Evolutionary conservation across 1,140 invertebrate species (phyloP).

Genomic region (Atopsyche davidsoni): DNA sequence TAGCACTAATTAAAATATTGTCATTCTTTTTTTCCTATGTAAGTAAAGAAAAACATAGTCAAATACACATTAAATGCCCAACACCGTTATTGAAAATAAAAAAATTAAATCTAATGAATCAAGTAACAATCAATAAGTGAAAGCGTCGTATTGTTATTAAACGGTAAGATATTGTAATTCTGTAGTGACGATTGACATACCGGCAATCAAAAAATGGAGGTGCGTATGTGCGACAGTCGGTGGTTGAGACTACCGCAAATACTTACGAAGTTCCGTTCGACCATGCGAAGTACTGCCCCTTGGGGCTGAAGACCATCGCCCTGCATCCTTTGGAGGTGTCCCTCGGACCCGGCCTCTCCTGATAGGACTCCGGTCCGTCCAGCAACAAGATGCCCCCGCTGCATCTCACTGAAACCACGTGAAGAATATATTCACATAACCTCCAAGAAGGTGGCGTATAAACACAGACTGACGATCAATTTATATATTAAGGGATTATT

Average conservation of each 20-base stretch:
- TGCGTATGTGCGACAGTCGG: not conserved
- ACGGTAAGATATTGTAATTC: too few species aligned
- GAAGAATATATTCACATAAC: slow-evolving; percentile 19
- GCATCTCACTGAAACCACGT: slow-evolving; percentile 27
- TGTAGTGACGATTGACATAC: too few species aligned
- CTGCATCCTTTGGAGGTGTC: slow-evolving; percentile 61
- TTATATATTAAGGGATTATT: too few species aligned
- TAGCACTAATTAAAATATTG: too few species aligned
- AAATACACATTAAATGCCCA: too few species aligned
- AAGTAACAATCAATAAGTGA: too few species aligned
- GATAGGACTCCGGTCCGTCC: slow-evolving; percentile 26
- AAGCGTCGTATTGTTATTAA: too few species aligned
- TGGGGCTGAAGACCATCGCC: slow-evolving; percentile 59
- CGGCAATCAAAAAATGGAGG: slow-evolving; percentile 5
- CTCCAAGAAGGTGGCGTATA: slow-evolving; percentile 7
- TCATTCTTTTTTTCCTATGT: too few species aligned
- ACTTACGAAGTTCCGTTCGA: slow-evolving; percentile 50
- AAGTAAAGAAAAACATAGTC: too few species aligned
- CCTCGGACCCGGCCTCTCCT: slow-evolving; percentile 50
- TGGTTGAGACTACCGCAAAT: not conserved
- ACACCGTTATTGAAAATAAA: too few species aligned
- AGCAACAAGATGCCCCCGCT: slow-evolving; percentile 19
- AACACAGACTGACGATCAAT: not conserved
- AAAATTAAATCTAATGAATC: too few species aligned
- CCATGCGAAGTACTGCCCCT: slow-evolving; percentile 65